Base-by-base conservation (phyloP, 2,888 invertebrate genomes). In the Agonopterix subpropinquella region DNA sequence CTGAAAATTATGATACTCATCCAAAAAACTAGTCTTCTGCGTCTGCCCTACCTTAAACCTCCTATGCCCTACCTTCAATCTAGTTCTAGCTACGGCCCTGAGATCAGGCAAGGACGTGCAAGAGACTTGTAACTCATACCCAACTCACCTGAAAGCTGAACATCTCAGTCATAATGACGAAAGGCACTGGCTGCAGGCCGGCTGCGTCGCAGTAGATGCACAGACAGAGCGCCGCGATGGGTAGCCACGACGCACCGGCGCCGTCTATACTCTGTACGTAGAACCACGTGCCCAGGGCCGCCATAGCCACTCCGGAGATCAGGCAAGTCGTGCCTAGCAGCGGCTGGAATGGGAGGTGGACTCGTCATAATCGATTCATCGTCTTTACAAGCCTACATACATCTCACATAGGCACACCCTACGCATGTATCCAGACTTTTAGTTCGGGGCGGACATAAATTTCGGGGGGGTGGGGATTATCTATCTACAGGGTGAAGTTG, bases 151-250 rank as follows among this genome's bases (percentile, higher is more conserved):
- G 83, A 48, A 87, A 87, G 0, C 77, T 74, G 58, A 88, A 87
- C 79, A 88, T 86, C 67, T 88, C 88, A 0, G 86, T 85, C 86
- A 88, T 86, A 8, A 86, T 77, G 8, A 87, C 85, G 50, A 85
- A 87, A 0, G 87, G 85, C 52, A 88, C 85, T 0, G 88, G 87
- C 53, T 87, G 87, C 37, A 86, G 56, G 0, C 87, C 88, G 0
- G 83, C 85, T 0, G 87, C 88, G 57, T 87, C 87, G 51, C 86
- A 86, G 66, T 80, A 88, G 52, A 88, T 87, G 62, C 86, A 87
- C 9, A 87, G 65, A 41, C 87, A 87, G 0, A 87, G 67, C 7
- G 82, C 80, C 0, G 77, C 71, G 0, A 85, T 67, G 0, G 88
- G 85, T 58, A 87, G 52, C 85, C 85, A 86, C 0, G 74, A 65